Evolutionary conservation across 1,140 invertebrate genomes (phyloP).

Genomic region (Harpegnathos saltator): DNA sequence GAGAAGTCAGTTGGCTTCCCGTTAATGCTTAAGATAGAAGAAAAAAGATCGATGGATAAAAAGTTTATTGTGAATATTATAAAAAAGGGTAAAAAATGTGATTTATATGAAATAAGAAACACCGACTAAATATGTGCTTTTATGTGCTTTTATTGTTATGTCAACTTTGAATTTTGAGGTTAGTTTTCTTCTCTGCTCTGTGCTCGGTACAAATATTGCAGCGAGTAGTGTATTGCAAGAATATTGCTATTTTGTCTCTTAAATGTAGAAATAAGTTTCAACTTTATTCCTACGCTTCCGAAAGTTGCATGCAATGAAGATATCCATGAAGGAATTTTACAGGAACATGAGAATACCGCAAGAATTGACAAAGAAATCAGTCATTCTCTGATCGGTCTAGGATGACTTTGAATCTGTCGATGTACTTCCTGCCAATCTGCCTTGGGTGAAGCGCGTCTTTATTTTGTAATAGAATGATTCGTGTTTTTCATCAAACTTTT

Average conservation of each 20-base stretch:
- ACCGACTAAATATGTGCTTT: background rate
- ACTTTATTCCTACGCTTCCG: background rate
- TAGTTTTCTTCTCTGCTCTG: background rate
- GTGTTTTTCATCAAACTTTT: slow-evolving; percentile 31
- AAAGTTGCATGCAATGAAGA: slow-evolving; percentile 31
- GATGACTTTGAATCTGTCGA: slow-evolving; percentile 73
- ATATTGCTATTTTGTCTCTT: background rate
- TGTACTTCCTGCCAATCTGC: slow-evolving; percentile 59
- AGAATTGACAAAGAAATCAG: slow-evolving; percentile 66
- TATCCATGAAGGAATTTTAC: slow-evolving; percentile 27
- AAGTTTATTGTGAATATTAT: background rate
- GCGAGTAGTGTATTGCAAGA: too few species aligned
- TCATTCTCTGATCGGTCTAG: slow-evolving; percentile 64
- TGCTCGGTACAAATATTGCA: background rate
- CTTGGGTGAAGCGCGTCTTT: slow-evolving; percentile 38
- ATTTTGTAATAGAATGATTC: slow-evolving; percentile 47
- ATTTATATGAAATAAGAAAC: background rate
- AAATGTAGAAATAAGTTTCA: background rate
- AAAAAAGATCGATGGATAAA: background rate
- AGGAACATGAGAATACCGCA: slow-evolving; percentile 65
- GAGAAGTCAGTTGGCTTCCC: slow-evolving; percentile 10
- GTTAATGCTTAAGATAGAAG: background rate
- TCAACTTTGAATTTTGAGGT: background rate
- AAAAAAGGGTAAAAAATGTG: background rate
- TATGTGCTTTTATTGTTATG: too few species aligned